Base-by-base conservation (phyloP, 2,797 vertebrate species). In the Rhyacichthys aspro region DNA sequence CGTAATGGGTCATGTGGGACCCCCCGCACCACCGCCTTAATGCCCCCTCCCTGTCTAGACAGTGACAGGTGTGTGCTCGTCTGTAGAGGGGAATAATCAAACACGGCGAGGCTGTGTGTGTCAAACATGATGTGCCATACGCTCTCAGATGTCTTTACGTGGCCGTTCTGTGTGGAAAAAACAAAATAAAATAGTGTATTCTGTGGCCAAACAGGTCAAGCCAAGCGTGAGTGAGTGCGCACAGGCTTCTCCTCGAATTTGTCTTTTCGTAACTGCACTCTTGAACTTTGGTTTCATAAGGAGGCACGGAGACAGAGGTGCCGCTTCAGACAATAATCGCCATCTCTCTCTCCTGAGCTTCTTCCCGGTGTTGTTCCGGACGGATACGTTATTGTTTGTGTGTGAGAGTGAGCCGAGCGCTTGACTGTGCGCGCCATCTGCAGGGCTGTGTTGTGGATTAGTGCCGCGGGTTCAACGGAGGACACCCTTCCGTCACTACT, bases 51-150 rank as follows among this genome's bases (percentile, higher is more conserved):
- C 84, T 88, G 92, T 93, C 92, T 93, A 93, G 92, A 93, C 92
- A 91, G 89, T 92, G 92, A 93, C 91, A 93, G 92, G 92, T 93
- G 92, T 93, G 91, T 72, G 83, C 74, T 64, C 56, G 82, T 88
- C 83, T 88, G 77, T 79, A 78, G 86, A 90, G 88, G 86, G 63
- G 60, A 90, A 88, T 89, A 90, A 91, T 89, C 78, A 90, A 74
- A 47, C 75, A 72, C 61, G 67, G 63, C 49, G 54, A 75, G 68
- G 67, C 55, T 62, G 63, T 72, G n/a, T 79, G 67, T 81, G 79
- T 54, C 57, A 60, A 49, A 75, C 70, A 66, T 64, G 73, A 74
- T 55, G 53, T 43, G 19, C 8, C 11, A 36, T 53, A 23, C 18
- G 37, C 37, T 18, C 17, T 56, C 56, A 57, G 55, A 36, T 19